Conservation (phyloP, 2,888 invertebrate species). For the Caenorhabditis sp. region DNA sequence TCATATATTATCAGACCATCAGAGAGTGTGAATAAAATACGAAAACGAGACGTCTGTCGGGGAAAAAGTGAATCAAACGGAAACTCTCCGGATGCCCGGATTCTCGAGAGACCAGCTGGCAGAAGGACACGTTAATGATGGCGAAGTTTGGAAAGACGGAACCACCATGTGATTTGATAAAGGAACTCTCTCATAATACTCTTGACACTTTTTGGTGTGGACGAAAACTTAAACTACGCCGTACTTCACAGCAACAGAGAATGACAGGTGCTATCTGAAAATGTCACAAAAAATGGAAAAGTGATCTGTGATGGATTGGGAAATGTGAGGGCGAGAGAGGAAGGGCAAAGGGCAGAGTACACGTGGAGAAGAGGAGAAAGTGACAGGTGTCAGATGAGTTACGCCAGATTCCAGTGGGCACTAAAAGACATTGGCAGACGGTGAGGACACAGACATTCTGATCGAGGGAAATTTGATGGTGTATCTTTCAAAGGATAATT, state of each 20-base stretch:
- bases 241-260: slow-evolving; percentile 24
- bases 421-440: neutral
- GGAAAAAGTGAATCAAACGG: slow-evolving; percentile 29
- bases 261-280: slow-evolving; percentile 16
- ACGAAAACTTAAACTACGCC: slow-evolving; percentile 40
- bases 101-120: slow-evolving; percentile 27
- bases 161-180: slow-evolving; percentile 27
- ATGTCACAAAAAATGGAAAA: neutral
- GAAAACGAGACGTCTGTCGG: slow-evolving; percentile 38
- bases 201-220: slow-evolving; percentile 4
- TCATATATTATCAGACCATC: slow-evolving; percentile 33
- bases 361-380: slow-evolving; percentile 41
- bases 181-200: neutral
- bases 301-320: slow-evolving; percentile 33
- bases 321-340: slow-evolving; percentile 24
- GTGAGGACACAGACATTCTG: neutral
- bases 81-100: slow-evolving; percentile 51
- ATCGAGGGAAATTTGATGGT: too few species aligned
- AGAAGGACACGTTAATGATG: slow-evolving; percentile 16
- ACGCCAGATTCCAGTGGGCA: slow-evolving; percentile 21
- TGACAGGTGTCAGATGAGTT: slow-evolving; percentile 53
- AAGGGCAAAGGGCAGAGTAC: slow-evolving; percentile 46
- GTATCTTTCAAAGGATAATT: too few species aligned
- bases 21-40: neutral
- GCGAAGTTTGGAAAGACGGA: neutral